Evolutionary conservation across 1,140 invertebrate genomes (phyloP), one percentile per base, ranked within the genome.

Genomic region (Aphaenogaster floridana): DNA sequence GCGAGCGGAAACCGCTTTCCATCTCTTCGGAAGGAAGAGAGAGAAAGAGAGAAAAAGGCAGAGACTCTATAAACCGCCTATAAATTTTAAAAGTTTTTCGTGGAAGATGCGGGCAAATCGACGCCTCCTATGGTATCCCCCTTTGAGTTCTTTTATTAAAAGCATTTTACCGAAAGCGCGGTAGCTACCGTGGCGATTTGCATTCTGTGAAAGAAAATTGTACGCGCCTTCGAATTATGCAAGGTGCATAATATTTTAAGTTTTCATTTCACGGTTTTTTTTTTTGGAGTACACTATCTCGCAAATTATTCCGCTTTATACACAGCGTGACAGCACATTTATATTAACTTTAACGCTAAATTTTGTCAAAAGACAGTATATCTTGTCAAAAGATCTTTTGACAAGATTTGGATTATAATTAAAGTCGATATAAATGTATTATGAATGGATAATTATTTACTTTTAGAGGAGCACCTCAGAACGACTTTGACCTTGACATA

Each of bases 21-120:
- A 57, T 57, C 52, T 71, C 5, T 54, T 64, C 79, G 50, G 45
- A 39, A 15, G 17, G 15, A 28, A 59, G 48, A 42, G 13, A 5
- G 2, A 15, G 21, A n/a, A 0, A 50, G 39, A 17, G 15, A 21
- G 28, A 17, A n/a, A 68, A 5, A 77, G 13, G 59, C 39, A 39
- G 36, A 42, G 13, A 11, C 17, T 54, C 6, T 59, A 45, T 28
- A 78, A 61, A 54, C 21, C 50, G 79, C 57, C 64, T 69, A 71
- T 81, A 81, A 81, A 77, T 85, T 85, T 63, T 54, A 34, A 71
- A 81, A 77, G 59, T 85, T 85, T 85, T 74, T 57, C 72, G 28
- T 21, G 39, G 21, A 45, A 71, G 79, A 81, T 64, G 48, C 50
- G 36, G 50, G 36, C 36, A 81, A 81, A 81, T 71, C 79, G 78